Evolutionary conservation across 2,797 vertebrate species (phyloP), one percentile per base, ranked within the genome.

Genomic region (Pitangus sulphuratus): DNA sequence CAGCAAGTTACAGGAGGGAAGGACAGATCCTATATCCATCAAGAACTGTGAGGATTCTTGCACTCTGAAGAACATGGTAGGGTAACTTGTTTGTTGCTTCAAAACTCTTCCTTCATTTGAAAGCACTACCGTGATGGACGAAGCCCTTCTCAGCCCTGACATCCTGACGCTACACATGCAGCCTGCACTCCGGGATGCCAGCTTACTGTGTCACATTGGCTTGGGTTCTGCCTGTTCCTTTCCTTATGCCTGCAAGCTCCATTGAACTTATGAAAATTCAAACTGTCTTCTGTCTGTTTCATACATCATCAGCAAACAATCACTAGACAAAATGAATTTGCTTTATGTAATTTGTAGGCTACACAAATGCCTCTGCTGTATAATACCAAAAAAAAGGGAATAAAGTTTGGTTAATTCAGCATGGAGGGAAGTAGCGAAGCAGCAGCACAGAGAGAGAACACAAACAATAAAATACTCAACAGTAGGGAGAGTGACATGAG

Each of bases 291-390:
- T 96, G 86, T 92, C 94, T 87, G 93, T 92, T 97, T 93, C 81
- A 76, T 96, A 96, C 93, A 96, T 95, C 84, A 96, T 96, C 92
- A 96, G 92, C 89, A 97, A 96, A 93, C 95, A 96, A 96, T 91
- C 95, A 88, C 56, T 90, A 91, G 94, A 97, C 93, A 93, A 96
- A 96, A 97, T 85, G 93, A 95, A 97, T 97, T 94, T 96, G 74
- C 86, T 95, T 30, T 90, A 71, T 87, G 77, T 85, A 93, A 97
- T 71, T 97, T 87, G 87, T 45, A 96, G 74, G 40, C 89, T 89
- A 95, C 80, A 47, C 58, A 87, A 95, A 96, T 48, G 58, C 69
- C 51, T 96, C 77, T 84, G 70, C 89, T 90, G 87, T 39, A 45
- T 76, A 96, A 95, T 51, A 64, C 31, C 69, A 48, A 78, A 66